These are phyloP conservation scores for Pseudochirops corinnae DNA, from an alignment of 2,797 vertebrate genomes.

Conservation along the genomic window DNA sequence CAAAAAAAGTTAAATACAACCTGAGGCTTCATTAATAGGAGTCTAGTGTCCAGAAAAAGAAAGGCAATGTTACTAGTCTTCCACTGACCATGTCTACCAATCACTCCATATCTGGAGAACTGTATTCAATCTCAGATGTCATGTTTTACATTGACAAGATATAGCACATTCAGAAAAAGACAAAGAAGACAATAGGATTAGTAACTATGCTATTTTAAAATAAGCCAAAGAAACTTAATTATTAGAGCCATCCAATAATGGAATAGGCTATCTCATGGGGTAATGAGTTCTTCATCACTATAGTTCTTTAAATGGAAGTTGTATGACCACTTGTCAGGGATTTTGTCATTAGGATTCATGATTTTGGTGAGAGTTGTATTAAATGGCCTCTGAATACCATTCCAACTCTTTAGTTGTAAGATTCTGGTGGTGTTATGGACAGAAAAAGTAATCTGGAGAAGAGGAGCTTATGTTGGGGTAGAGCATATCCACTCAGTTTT, in stretches of 20 bases:
- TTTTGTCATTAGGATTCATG: not conserved
- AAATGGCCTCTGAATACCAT: not conserved
- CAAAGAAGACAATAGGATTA: not conserved
- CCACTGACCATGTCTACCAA: not conserved
- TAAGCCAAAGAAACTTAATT: not conserved
- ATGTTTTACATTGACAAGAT: not conserved
- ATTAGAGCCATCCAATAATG: not conserved
- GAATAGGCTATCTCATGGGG: not conserved
- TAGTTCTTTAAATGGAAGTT: not conserved
- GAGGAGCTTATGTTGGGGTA: not conserved
- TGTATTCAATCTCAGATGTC: not conserved
- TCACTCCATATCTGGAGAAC: not conserved
- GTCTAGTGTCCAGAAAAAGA: too few relatives aligned
- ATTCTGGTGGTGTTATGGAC: not conserved
- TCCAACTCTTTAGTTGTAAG: not conserved
- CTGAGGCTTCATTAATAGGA: not conserved
- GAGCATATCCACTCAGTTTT: not conserved
- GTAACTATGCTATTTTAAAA: not conserved
- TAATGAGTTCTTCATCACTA: not conserved
- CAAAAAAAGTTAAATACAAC: too few relatives aligned
- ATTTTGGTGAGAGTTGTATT: not conserved
- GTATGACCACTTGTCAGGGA: not conserved
- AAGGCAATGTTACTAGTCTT: not conserved
- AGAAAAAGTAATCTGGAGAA: not conserved
- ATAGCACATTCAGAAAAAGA: not conserved